Conservation (phyloP, 2,113 vertebrate genomes). For the Gallinago undulata region DNA sequence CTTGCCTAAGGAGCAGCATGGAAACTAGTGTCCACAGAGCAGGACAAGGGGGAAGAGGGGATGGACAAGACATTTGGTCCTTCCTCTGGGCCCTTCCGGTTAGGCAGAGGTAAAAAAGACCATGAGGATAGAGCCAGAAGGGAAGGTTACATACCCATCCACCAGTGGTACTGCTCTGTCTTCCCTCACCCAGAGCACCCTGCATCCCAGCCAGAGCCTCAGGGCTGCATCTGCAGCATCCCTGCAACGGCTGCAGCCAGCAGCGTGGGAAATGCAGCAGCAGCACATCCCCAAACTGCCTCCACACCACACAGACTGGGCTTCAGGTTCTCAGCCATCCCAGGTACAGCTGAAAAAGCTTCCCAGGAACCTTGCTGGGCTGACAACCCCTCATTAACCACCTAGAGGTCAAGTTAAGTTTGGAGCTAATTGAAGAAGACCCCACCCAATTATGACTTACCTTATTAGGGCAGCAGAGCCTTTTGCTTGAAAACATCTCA, state of each 20-base stretch:
- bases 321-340: background rate
- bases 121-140: rapidly evolving
- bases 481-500: background rate
- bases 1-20: background rate
- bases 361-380: background rate
- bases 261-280: background rate
- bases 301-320: rapidly evolving
- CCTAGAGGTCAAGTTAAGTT: background rate
- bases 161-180: rapidly evolving
- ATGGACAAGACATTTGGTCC: rapidly evolving
- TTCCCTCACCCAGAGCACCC: background rate
- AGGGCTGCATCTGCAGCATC: background rate
- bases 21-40: background rate
- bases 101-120: background rate
- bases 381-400: background rate
- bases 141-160: rapidly evolving
- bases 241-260: background rate
- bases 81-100: background rate
- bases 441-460: background rate
- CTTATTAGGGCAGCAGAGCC: background rate
- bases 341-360: background rate
- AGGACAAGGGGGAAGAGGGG: background rate
- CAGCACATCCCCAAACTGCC: background rate
- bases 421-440: background rate
- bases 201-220: background rate